A percentile compares a stretch with the other conserved stretches of the same genome.
Conservation (phyloP, 1,140 invertebrate genomes). For the Phymorhynchus buccinoides region DNA sequence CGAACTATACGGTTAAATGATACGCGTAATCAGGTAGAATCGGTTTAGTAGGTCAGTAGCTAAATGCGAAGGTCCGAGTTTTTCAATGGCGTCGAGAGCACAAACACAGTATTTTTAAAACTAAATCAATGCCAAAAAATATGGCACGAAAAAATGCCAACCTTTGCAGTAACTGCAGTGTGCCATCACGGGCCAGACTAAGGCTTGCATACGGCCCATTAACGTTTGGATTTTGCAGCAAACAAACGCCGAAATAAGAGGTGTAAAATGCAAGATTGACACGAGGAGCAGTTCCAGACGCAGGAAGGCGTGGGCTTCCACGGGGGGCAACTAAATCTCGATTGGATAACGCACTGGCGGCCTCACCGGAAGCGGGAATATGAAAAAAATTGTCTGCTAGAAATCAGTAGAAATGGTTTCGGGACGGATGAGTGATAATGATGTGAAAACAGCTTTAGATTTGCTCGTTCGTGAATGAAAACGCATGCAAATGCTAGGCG, state of each 20-base stretch:
- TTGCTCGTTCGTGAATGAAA: slow-evolving; percentile 5
- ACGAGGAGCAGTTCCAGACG: slow-evolving; percentile 56
- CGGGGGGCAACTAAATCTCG: slow-evolving; percentile 50
- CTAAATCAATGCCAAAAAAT: slow-evolving; percentile 44
- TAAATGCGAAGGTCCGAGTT: not conserved
- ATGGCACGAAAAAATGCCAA: slow-evolving; percentile 52
- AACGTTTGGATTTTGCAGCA: slow-evolving; percentile 45
- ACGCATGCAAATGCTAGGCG: not conserved
- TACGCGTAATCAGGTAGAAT: not conserved
- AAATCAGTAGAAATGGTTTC: not conserved
- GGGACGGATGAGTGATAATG: not conserved
- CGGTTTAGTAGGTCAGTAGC: slow-evolving; percentile 37
- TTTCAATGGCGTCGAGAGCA: slow-evolving; percentile 33
- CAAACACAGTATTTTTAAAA: slow-evolving; percentile 19
- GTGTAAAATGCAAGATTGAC: slow-evolving; percentile 54
- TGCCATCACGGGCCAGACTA: slow-evolving; percentile 64
- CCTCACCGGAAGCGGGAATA: slow-evolving; percentile 61
- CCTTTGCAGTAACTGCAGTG: slow-evolving; percentile 72
- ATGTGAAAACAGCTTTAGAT: not conserved
- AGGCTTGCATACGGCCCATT: slow-evolving; percentile 67
- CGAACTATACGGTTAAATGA: not conserved
- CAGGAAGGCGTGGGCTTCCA: slow-evolving; percentile 66
- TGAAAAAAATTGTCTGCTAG: slow-evolving; percentile 52
- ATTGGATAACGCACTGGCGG: slow-evolving; percentile 60
- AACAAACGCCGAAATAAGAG: slow-evolving; percentile 50